These are phyloP conservation scores for Pterocles orientalis DNA, from an alignment of 2,113 vertebrate genomes.

Conservation along the genomic window DNA sequence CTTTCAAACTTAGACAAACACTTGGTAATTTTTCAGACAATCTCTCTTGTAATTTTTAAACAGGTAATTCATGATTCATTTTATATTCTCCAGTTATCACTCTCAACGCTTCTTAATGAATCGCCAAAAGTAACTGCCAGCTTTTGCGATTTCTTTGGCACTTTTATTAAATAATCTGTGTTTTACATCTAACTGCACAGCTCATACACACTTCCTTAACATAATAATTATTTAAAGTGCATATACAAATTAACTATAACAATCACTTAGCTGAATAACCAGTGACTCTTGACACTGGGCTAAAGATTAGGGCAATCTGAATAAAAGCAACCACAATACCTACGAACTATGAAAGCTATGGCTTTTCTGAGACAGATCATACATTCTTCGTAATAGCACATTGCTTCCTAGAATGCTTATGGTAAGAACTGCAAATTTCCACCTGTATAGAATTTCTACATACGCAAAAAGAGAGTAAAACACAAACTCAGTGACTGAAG, in stretches of 20 bases:
- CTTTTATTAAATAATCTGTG: neutral
- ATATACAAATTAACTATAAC: neutral
- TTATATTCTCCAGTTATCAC: neutral
- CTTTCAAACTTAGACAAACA: neutral
- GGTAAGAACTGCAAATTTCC: neutral
- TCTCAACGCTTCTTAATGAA: neutral
- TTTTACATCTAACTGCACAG: neutral
- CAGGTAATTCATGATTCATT: neutral
- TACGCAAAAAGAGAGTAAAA: neutral
- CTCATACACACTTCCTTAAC: neutral
- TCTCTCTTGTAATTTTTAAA: neutral
- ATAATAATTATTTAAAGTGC: neutral
- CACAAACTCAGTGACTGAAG: neutral
- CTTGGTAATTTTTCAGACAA: neutral
- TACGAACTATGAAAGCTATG: neutral
- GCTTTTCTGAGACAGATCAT: neutral
- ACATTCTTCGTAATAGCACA: neutral
- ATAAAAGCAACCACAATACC: neutral
- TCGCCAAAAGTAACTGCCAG: neutral
- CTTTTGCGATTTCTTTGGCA: neutral
- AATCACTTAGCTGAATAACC: neutral
- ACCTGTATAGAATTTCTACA: neutral
- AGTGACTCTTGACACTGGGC: neutral
- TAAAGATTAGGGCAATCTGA: neutral
- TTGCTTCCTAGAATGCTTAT: neutral